Evolutionary conservation across 2,113 vertebrate species (phyloP).

Genomic region (Strigops habroptila): DNA sequence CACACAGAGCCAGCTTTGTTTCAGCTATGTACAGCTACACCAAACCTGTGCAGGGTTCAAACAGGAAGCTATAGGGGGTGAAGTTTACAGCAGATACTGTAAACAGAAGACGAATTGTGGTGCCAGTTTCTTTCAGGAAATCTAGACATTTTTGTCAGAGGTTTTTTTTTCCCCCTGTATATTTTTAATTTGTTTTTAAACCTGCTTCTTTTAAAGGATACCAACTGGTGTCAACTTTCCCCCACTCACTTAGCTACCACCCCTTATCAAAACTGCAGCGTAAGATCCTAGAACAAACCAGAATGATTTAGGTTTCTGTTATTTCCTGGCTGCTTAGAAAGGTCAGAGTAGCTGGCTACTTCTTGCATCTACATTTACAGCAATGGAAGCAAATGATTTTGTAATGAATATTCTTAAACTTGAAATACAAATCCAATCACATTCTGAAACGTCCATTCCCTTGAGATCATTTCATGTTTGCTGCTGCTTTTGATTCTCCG

Average conservation of each 20-base stretch:
- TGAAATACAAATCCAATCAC: not conserved
- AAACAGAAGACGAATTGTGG: not conserved
- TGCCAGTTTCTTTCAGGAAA: not conserved
- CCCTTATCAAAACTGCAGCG: not conserved
- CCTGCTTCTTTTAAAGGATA: not conserved
- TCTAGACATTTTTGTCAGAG: not conserved
- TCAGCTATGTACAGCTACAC: not conserved
- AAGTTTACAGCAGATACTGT: not conserved
- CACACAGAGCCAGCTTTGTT: not conserved
- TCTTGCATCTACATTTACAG: not conserved
- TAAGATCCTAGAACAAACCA: not conserved
- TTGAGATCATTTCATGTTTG: not conserved
- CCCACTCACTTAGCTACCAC: not conserved
- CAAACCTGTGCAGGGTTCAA: not conserved
- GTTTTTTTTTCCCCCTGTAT: not conserved
- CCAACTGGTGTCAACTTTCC: not conserved
- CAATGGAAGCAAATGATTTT: not conserved
- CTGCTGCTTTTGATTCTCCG: not conserved
- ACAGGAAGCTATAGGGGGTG: not conserved
- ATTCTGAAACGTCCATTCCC: not conserved
- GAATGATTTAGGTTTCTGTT: not conserved
- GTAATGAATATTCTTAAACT: not conserved
- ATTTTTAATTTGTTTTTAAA: not conserved
- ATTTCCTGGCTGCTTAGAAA: not conserved
- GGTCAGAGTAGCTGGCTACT: not conserved